Percentiles rank a stretch among this genome's conserved stretches.
phyloP scores from a whole-genome alignment of 2,888 invertebrate species.

The Leptopilina syphax region DNA sequence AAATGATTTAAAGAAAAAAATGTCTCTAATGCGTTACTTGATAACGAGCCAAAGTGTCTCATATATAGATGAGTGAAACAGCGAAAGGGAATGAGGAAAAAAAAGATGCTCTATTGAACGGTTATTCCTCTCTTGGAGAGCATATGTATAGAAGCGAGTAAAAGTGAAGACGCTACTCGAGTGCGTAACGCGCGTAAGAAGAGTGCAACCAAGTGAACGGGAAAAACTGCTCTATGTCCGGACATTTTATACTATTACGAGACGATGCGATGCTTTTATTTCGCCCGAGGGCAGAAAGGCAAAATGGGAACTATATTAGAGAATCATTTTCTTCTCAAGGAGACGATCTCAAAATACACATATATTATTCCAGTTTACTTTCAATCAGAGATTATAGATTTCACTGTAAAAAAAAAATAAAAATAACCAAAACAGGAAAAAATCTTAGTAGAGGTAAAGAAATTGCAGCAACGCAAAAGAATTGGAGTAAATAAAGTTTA shows the following conservation, averaged over 20 bases:
- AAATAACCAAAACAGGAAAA: no score
- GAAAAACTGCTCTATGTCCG: constrained; percentile 46
- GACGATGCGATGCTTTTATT: constrained; percentile 14
- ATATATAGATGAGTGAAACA: constrained; percentile 24
- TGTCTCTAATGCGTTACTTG: no score
- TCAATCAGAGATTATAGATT: neutral
- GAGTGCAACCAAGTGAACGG: constrained; percentile 46
- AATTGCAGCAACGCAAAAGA: no score
- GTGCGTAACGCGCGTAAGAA: constrained; percentile 52
- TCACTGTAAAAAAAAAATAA: neutral
- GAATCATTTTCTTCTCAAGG: constrained; percentile 17
- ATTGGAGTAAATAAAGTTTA: no score
- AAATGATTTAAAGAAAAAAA: no score
- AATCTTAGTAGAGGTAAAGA: no score
- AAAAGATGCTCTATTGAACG: constrained; percentile 44
- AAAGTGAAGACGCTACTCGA: constrained; percentile 54
- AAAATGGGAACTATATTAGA: constrained; percentile 29
- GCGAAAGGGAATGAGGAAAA: constrained; percentile 47
- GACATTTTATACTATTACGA: constrained; percentile 44
- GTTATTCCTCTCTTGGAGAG: constrained; percentile 33
- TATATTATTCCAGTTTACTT: neutral
- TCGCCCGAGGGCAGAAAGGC: constrained; percentile 64
- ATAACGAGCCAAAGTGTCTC: no score
- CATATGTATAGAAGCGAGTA: constrained; percentile 42
- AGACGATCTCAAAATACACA: constrained; percentile 14